These are phyloP conservation scores for Notarius lentiginosus DNA, from an alignment of 2,113 vertebrate genomes.

Conservation along the genomic window DNA sequence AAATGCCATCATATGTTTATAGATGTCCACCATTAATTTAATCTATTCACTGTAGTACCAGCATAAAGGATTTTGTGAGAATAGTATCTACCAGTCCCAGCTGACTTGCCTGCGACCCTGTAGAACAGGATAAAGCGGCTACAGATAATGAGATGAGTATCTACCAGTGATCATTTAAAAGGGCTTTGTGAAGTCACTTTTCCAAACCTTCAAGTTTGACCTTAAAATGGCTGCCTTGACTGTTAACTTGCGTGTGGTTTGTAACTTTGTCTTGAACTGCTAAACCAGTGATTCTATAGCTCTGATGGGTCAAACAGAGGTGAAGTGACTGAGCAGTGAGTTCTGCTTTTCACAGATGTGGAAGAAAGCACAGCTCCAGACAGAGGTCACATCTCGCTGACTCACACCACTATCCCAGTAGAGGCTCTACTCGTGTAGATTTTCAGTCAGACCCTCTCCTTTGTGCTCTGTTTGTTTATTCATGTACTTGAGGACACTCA, in stretches of 20 bases:
- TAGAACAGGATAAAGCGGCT: no score
- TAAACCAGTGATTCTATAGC: background rate
- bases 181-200: background rate
- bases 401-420: background rate
- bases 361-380: background rate
- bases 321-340: background rate
- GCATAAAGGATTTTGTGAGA: background rate
- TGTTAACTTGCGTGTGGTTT: background rate
- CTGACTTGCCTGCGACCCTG: no score
- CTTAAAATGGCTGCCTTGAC: background rate
- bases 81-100: background rate
- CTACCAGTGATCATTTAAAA: background rate
- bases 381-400: background rate
- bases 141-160: background rate
- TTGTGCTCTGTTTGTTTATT: background rate
- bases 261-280: background rate
- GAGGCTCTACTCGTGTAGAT: background rate
- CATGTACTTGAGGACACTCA: background rate
- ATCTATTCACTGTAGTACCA: background rate
- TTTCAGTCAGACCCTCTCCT: background rate
- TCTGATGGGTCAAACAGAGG: background rate
- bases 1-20: background rate
- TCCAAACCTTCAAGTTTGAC: background rate
- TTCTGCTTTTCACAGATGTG: background rate
- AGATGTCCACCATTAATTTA: background rate